Conservation (phyloP, 1,140 invertebrate genomes). For the Seison nebaliae region DNA sequence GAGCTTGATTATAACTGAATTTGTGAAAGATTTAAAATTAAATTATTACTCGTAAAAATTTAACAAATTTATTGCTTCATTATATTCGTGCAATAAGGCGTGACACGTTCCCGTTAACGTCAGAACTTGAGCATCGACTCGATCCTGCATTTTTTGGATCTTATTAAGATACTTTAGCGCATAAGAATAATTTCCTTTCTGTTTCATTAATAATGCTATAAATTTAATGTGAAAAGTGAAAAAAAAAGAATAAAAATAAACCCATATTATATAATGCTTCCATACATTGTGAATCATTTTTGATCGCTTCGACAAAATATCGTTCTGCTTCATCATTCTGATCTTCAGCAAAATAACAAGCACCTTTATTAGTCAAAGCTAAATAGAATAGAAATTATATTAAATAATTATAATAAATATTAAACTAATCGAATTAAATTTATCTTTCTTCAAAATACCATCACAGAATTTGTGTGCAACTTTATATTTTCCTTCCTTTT, state of each 20-base stretch:
- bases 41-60: not conserved
- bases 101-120: too few relatives aligned
- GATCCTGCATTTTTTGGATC: too few relatives aligned
- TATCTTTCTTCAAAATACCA: constrained; percentile 45
- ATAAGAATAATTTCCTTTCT: too few relatives aligned
- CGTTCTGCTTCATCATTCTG: constrained; percentile 47
- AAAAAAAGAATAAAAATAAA: not conserved
- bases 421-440: constrained; percentile 42
- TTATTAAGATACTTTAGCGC: too few relatives aligned
- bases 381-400: constrained; percentile 10
- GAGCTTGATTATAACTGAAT: constrained; percentile 50
- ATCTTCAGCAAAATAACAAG: constrained; percentile 43
- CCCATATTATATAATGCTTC: constrained; percentile 73
- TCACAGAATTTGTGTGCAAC: constrained; percentile 47
- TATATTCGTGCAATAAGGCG: too few relatives aligned
- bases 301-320: constrained; percentile 46
- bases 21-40: too few relatives aligned
- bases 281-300: constrained; percentile 52
- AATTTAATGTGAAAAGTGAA: too few relatives aligned
- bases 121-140: too few relatives aligned
- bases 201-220: too few relatives aligned
- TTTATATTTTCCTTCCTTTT: constrained; percentile 44
- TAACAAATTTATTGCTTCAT: not conserved
- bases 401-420: not conserved
- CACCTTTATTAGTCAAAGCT: constrained; percentile 63